A percentile compares a stretch with the other conserved stretches of the same genome.
Conservation (phyloP, 2,797 vertebrate species). For the Nothura maculosa region DNA sequence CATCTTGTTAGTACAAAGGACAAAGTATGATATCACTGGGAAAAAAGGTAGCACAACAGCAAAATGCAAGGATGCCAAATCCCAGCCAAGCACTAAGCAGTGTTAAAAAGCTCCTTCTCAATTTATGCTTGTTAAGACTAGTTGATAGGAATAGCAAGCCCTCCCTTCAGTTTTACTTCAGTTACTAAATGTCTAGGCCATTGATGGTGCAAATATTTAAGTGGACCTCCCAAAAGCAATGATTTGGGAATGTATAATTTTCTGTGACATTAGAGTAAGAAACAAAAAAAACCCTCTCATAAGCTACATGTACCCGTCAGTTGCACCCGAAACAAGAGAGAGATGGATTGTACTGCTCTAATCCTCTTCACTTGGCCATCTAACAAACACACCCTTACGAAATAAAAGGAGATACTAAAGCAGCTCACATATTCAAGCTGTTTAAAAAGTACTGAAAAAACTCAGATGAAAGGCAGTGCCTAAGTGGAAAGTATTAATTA, state of each 20-base stretch:
- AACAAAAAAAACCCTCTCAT: background rate
- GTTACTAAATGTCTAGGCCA: background rate
- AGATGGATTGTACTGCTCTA: background rate
- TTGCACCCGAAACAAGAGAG: background rate
- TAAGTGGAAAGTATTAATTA: slow-evolving; percentile 7
- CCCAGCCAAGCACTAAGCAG: background rate
- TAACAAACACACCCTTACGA: background rate
- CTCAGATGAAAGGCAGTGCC: slow-evolving; percentile 48
- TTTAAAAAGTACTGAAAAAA: slow-evolving; percentile 16
- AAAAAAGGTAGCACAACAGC: background rate
- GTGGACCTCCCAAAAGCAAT: background rate
- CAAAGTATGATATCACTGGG: background rate
- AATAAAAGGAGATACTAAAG: background rate
- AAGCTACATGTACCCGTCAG: background rate
- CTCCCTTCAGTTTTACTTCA: background rate
- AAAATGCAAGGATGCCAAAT: background rate
- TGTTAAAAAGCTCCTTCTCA: background rate
- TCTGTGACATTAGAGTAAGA: background rate
- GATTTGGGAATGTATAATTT: background rate
- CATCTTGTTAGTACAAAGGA: no score
- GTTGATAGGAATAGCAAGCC: background rate
- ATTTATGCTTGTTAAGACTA: background rate
- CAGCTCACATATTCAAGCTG: background rate
- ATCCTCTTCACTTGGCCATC: background rate
- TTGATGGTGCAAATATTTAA: background rate